phyloP scores from a whole-genome alignment of 2,797 vertebrate genomes.

The Xenopus petersii region DNA sequence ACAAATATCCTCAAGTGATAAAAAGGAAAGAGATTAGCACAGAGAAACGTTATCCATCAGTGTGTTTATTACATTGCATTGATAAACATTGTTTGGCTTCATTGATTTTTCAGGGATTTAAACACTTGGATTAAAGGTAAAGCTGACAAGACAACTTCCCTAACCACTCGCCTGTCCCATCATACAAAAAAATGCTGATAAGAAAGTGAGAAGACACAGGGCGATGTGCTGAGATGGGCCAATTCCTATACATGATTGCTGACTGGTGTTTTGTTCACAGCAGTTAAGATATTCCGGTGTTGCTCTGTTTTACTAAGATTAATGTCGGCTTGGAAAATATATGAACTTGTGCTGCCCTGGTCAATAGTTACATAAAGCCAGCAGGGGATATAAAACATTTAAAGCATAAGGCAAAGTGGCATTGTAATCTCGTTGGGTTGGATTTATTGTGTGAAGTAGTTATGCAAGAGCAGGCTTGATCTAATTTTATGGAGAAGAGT shows the following conservation, averaged over 20 bases:
- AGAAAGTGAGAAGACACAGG: slow-evolving; percentile 46
- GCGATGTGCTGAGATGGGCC: slow-evolving; percentile 59
- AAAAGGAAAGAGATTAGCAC: slow-evolving; percentile 51
- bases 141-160: slow-evolving; percentile 66
- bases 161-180: slow-evolving; percentile 57
- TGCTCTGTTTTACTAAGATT: slow-evolving; percentile 60
- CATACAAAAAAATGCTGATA: slow-evolving; percentile 54
- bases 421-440: slow-evolving; percentile 54
- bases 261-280: slow-evolving; percentile 60
- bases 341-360: slow-evolving; percentile 50
- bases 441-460: slow-evolving; percentile 54
- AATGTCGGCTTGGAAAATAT: slow-evolving; percentile 61
- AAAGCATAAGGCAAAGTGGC: slow-evolving; percentile 54
- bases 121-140: slow-evolving; percentile 63
- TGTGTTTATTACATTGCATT: slow-evolving; percentile 66
- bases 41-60: slow-evolving; percentile 58
- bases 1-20: slow-evolving; percentile 21
- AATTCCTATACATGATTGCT: slow-evolving; percentile 58
- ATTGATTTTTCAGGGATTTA: slow-evolving; percentile 63
- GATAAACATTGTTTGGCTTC: slow-evolving; percentile 62
- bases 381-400: slow-evolving; percentile 53
- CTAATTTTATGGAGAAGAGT: slow-evolving; percentile 38
- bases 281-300: slow-evolving; percentile 56
- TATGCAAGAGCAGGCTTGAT: slow-evolving; percentile 38
- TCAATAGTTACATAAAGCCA: slow-evolving; percentile 60